These are phyloP conservation scores for Autographa pulchrina DNA, from an alignment of 2,888 invertebrate genomes.

Conservation along the genomic window DNA sequence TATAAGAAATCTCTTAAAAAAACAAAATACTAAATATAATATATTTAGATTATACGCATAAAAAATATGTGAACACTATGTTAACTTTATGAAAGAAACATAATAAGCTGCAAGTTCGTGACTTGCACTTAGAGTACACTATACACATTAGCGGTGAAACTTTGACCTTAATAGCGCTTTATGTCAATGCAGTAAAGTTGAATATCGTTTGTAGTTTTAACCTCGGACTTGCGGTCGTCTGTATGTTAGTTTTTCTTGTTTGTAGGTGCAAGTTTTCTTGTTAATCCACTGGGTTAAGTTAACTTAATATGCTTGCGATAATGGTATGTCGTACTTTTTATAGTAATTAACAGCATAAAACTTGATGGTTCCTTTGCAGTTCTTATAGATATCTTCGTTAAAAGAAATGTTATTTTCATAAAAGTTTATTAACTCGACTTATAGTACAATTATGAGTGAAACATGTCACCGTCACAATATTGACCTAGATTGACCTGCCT, in stretches of 20 bases:
- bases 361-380: neutral
- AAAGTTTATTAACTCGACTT: too few species aligned
- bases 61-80: conserved; percentile 18
- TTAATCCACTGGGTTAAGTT: conserved; percentile 42
- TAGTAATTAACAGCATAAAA: conserved; percentile 30
- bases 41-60: conserved; percentile 9
- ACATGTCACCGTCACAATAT: too few species aligned
- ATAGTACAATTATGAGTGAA: too few species aligned
- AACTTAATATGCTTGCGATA: conserved; percentile 34
- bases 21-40: too few species aligned
- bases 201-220: neutral
- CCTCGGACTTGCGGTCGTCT: conserved; percentile 10
- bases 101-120: conserved; percentile 43
- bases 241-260: conserved; percentile 42
- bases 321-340: conserved; percentile 35
- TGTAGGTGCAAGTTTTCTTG: conserved; percentile 48
- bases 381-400: neutral
- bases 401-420: too few species aligned
- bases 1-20: too few species aligned
- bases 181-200: neutral
- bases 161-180: neutral
- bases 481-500: too few species aligned
- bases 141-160: neutral
- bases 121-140: conserved; percentile 29
- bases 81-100: conserved; percentile 31